Conservation (phyloP, 2,888 invertebrate genomes). For the Sarcophaga subvicina region DNA sequence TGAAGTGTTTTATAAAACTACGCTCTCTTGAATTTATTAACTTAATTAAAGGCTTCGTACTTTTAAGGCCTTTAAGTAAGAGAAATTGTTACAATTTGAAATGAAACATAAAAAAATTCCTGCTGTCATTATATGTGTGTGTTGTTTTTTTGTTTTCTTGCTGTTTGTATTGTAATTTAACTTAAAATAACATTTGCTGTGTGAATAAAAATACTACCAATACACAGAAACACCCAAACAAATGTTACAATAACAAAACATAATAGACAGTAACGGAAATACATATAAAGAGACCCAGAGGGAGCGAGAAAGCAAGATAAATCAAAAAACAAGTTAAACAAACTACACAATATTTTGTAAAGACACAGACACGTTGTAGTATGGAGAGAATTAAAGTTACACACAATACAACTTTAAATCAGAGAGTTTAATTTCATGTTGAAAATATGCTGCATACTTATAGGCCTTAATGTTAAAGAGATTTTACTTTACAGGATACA, state of each 20-base stretch:
- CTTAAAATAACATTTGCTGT: constrained; percentile 45
- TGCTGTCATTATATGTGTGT: not conserved
- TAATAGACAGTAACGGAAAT: too few species aligned
- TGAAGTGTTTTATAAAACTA: not conserved
- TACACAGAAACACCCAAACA: not conserved
- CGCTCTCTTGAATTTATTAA: not conserved
- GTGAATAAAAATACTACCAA: not conserved
- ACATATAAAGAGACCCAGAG: not conserved
- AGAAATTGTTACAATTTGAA: too few species aligned
- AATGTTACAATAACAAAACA: constrained; percentile 18
- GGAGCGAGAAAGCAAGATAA: too few species aligned
- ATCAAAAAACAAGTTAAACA: too few species aligned
- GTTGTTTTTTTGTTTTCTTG: not conserved
- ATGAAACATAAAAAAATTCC: not conserved
- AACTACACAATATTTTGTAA: too few species aligned
- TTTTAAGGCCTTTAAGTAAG: too few species aligned
- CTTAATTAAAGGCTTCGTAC: not conserved
- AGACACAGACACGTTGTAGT: not conserved
- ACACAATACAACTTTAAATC: not conserved
- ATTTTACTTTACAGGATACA: too few species aligned
- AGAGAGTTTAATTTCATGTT: not conserved
- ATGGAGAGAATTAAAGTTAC: not conserved
- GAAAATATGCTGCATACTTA: not conserved
- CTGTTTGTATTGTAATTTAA: constrained; percentile 31
- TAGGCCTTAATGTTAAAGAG: not conserved